A percentile compares a stretch with the other conserved stretches of the same genome.
phyloP scores from a whole-genome alignment of 35 echinoderm and acorn worm species.

The Apostichopus parvimensis region DNA sequence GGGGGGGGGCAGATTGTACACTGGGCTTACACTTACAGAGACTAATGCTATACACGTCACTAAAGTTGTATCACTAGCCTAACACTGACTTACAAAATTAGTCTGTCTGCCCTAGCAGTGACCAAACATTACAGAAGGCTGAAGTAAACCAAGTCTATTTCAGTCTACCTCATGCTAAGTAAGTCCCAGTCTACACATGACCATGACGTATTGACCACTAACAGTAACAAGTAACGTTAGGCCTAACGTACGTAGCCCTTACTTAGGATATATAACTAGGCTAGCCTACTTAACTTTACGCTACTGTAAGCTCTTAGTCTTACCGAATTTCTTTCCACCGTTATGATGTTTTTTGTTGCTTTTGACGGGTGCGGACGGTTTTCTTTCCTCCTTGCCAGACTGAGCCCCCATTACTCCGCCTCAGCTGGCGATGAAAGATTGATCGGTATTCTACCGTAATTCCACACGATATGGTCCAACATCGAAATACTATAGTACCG shows the following conservation, averaged over 20 bases:
- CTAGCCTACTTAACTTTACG: too few relatives aligned
- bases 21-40: too few relatives aligned
- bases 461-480: constrained; percentile 3
- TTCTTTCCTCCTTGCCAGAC: constrained; percentile 38
- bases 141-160: too few relatives aligned
- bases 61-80: too few relatives aligned
- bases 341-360: constrained; percentile 30
- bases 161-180: too few relatives aligned
- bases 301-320: background rate
- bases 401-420: constrained; percentile 40
- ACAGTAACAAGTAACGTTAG: background rate
- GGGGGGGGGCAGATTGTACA: too few relatives aligned
- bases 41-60: too few relatives aligned
- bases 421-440: constrained; percentile 29
- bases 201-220: constrained; percentile 8
- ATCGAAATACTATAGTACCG: background rate
- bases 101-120: too few relatives aligned
- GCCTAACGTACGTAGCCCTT: too few relatives aligned
- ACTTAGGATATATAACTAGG: too few relatives aligned
- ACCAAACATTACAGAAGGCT: too few relatives aligned
- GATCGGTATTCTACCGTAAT: constrained; percentile 42
- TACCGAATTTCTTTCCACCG: constrained; percentile 31
- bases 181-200: background rate
- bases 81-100: too few relatives aligned
- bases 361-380: background rate